These are phyloP conservation scores for Serinus canaria DNA, from an alignment of 2,113 vertebrate species.

Conservation along the genomic window DNA sequence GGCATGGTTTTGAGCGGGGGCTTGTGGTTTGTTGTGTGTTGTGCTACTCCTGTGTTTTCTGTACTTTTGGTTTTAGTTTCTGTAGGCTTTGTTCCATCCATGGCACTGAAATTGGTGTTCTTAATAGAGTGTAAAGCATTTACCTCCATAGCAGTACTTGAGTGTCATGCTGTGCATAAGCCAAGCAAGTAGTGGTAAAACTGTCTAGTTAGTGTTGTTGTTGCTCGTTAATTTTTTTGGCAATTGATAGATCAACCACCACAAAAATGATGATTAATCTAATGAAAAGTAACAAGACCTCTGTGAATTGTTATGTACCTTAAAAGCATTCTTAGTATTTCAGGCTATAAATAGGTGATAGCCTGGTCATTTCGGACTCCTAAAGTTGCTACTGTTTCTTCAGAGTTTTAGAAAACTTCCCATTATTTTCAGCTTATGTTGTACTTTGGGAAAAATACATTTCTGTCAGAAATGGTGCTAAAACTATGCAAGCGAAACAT, in stretches of 20 bases:
- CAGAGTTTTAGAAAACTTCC: neutral
- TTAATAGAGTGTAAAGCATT: neutral
- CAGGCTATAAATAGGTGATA: neutral
- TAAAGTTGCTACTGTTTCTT: neutral
- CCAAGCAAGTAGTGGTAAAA: neutral
- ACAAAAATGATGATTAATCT: neutral
- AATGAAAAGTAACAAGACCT: neutral
- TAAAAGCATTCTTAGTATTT: neutral
- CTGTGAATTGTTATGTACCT: neutral
- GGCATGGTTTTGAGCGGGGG: neutral
- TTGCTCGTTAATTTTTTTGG: neutral
- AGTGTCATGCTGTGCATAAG: neutral
- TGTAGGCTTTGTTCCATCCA: neutral
- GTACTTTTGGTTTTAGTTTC: neutral
- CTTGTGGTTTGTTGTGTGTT: neutral
- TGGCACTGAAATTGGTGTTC: neutral
- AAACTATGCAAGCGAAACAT: neutral
- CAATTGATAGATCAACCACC: neutral
- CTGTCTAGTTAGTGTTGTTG: neutral
- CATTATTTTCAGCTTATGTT: neutral
- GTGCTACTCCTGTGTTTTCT: neutral
- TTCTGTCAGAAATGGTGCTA: neutral
- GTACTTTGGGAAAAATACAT: accelerated
- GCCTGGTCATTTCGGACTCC: neutral
- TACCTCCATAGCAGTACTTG: accelerated